Base-by-base conservation (phyloP, 2,797 vertebrate genomes). In the Labroides dimidiatus region DNA sequence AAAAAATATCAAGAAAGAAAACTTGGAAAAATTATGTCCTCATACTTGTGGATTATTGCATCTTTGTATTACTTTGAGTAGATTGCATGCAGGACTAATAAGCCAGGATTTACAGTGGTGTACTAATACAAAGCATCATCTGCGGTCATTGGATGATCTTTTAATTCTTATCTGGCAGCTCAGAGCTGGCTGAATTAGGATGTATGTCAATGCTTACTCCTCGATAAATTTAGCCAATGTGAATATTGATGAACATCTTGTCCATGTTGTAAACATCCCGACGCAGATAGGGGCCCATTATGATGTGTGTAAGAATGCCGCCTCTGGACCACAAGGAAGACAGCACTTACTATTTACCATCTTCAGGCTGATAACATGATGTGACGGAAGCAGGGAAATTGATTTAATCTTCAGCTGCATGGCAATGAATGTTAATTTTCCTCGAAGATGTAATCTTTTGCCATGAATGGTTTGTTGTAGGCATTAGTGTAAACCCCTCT, bases 351-450 rank as follows among this genome's bases (percentile, higher is more conserved):
- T 76, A 89, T 91, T 90, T 88, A 85, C 82, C 78, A 72, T 91
- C 87, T 87, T 75, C 76, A 77, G 81, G 84, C 86, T 72, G 87
- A 90, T 92, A 93, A 92, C 84, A 21, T 70, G 80, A 89, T 72
- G 85, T 88, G 89, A 90, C 84, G 78, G 88, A 90, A 88, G 89
- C 85, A 84, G 76, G 81, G 77, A 86, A 89, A 92, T 90, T 91
- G 89, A 92, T 92, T 93, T 86, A 86, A 91, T 92, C 87, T 87
- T 78, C 63, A 36, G 58, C 86, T 44, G 87, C 63, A 72, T 75
- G 72, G 86, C 83, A 66, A 69, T 87, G 89, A 93, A 92, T 91
- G 89, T 88, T 89, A 90, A 92, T 92, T 92, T 91, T 87, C 85
- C 78, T 75, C 6, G 69, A 88, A 91, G 88, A 92, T 90, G 74